phyloP scores from a whole-genome alignment of 2,797 vertebrate genomes.

The Pangasius krempfi region DNA sequence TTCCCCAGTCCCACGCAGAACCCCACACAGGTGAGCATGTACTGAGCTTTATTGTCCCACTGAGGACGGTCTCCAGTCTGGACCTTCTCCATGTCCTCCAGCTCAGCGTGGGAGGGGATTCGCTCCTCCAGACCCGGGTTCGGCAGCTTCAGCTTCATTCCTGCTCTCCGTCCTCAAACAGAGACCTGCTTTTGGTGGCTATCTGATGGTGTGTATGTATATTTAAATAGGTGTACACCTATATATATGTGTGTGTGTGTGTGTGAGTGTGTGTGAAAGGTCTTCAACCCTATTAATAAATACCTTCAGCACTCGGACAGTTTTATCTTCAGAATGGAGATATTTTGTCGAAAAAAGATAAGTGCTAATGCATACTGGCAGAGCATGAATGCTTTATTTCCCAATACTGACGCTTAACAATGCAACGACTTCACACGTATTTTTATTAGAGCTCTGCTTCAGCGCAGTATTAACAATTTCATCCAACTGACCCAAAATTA shows the following conservation, averaged over 20 bases:
- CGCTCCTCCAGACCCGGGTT: slow-evolving; percentile 87
- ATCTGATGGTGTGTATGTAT: background rate
- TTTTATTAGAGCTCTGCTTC: background rate
- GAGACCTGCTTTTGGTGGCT: background rate
- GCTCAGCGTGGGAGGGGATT: slow-evolving; percentile 79
- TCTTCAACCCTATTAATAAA: slow-evolving; percentile 9
- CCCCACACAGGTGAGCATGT: slow-evolving; percentile 92
- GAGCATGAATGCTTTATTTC: background rate
- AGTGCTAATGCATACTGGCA: background rate
- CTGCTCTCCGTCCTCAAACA: slow-evolving; percentile 15
- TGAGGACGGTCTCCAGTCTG: slow-evolving; percentile 84
- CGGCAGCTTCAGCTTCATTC: slow-evolving; percentile 75
- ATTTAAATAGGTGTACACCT: background rate
- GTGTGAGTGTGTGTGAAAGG: background rate
- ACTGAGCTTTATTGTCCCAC: slow-evolving; percentile 96
- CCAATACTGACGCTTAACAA: background rate
- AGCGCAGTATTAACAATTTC: background rate
- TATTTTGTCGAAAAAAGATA: background rate
- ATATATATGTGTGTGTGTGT: background rate
- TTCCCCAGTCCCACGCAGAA: slow-evolving; percentile 95
- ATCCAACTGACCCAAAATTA: background rate
- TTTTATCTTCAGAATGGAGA: slow-evolving; percentile 2
- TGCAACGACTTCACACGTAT: background rate
- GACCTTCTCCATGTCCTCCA: slow-evolving; percentile 81
- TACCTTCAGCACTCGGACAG: slow-evolving; percentile 19